A percentile compares a stretch with the other conserved stretches of the same genome.
Conservation (phyloP, 2,888 invertebrate genomes). For the Ormyrus rosae region DNA sequence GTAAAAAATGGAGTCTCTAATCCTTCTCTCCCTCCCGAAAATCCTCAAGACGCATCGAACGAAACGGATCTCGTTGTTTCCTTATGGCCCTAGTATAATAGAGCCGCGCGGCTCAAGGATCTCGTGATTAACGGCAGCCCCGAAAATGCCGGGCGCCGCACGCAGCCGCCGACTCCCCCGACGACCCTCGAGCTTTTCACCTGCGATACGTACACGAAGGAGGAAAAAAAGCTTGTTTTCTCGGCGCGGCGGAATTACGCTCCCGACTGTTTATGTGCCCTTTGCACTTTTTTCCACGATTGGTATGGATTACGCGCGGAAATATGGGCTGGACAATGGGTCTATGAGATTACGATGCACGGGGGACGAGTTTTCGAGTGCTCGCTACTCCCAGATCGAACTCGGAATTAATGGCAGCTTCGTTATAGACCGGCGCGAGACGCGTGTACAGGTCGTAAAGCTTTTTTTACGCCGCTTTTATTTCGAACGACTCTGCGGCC, state of each 20-base stretch:
- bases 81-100: too few species aligned
- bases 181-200: constrained; percentile 30
- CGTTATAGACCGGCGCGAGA: too few species aligned
- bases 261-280: background rate
- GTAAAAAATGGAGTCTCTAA: too few species aligned
- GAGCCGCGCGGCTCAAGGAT: too few species aligned
- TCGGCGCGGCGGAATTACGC: background rate
- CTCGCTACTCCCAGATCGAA: background rate
- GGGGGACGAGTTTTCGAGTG: constrained; percentile 16
- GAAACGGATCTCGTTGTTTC: too few species aligned
- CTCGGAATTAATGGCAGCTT: constrained; percentile 6
- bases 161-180: background rate
- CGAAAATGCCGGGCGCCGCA: background rate
- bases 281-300: background rate
- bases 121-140: too few species aligned
- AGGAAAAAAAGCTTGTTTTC: constrained; percentile 2
- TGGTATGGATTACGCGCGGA: background rate
- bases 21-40: too few species aligned
- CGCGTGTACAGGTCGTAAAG: too few species aligned
- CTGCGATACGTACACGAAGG: background rate
- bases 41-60: too few species aligned
- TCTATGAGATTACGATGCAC: constrained; percentile 5
- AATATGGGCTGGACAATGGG: too few species aligned
- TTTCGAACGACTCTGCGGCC: background rate
- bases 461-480: background rate